Conservation (phyloP, 2,797 vertebrate genomes). For the Enteromius radiatus region DNA sequence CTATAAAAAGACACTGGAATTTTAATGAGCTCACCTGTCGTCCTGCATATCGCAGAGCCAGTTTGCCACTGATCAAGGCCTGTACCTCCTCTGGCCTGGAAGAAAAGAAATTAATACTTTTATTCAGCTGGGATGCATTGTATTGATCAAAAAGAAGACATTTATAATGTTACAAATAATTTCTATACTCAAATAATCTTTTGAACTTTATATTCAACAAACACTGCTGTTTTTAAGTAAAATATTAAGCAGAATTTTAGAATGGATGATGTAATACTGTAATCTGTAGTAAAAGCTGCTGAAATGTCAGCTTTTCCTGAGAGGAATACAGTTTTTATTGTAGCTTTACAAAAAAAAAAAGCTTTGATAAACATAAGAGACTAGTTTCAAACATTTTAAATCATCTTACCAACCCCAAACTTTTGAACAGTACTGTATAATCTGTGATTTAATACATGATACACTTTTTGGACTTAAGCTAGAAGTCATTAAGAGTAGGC, state of each 20-base stretch:
- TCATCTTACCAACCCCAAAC: not conserved
- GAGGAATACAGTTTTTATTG: not conserved
- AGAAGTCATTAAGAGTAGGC: not conserved
- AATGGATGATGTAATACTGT: not conserved
- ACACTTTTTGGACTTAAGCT: not conserved
- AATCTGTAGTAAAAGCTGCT: not conserved
- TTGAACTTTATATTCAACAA: not conserved
- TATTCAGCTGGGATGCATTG: not conserved
- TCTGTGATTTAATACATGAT: not conserved
- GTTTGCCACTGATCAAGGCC: conserved; percentile 92
- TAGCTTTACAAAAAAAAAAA: not conserved
- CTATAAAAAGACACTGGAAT: not conserved
- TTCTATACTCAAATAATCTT: not conserved
- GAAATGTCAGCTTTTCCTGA: not conserved
- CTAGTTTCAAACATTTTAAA: not conserved
- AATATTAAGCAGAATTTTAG: not conserved
- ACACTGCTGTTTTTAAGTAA: not conserved
- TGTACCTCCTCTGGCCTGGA: conserved; percentile 96
- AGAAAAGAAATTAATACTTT: conserved; percentile 29
- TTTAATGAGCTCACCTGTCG: conserved; percentile 85
- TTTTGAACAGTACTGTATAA: not conserved
- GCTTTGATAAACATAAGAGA: not conserved
- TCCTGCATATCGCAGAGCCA: conserved; percentile 92
- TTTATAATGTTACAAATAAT: not conserved
- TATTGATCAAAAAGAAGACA: not conserved